Base-by-base conservation (phyloP, 2,888 invertebrate species). In the Cryptocheilus praepositus region DNA sequence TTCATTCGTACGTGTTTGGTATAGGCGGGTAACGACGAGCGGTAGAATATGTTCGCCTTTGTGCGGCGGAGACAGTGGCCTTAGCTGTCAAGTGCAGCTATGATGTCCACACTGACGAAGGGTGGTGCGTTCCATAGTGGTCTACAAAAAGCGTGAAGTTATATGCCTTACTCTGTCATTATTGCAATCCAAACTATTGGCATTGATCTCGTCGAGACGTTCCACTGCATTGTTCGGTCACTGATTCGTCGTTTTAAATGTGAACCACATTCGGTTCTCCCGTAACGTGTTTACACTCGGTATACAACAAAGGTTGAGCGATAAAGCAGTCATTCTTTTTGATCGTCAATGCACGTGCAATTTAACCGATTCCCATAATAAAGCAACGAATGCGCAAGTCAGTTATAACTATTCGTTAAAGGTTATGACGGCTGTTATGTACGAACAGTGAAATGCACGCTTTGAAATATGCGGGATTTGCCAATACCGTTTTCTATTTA, bases 11-110 rank as follows among this genome's bases (percentile, higher is more conserved):
- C 54, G 28, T 64, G 57, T 70, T 78, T 76, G 71, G 70, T 67
- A 36, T 70, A 68, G 71, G 57, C 61, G 55, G 62, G 70, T 70
- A 76, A 76, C 65, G 70, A 67, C 67, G 63, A 61, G 55, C 61
- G 58, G 57, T 57, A 45, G 53, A 55, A 60, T 72, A 75, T 71
- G 67, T 58, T 73, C 65, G 77, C 70, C 80, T 80, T 80, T 80
- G 72, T 81, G 79, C 5, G n/a, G 25, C 69, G 64, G 71, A 75
- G 78, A 77, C 71, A 71, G 69, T 74, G 81, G 71, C 68, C 77
- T 72, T 80, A 81, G 77, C 80, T 81, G 80, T 81, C 80, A 81
- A 81, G 80, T 70, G 77, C 73, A 71, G 79, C 76, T 77, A 73
- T 76, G 77, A 64, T 75, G 63, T 67, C 61, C 68, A 55, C 77